These are phyloP conservation scores for Euzophera pinguis DNA, from an alignment of 2,888 invertebrate genomes.

Conservation along the genomic window DNA sequence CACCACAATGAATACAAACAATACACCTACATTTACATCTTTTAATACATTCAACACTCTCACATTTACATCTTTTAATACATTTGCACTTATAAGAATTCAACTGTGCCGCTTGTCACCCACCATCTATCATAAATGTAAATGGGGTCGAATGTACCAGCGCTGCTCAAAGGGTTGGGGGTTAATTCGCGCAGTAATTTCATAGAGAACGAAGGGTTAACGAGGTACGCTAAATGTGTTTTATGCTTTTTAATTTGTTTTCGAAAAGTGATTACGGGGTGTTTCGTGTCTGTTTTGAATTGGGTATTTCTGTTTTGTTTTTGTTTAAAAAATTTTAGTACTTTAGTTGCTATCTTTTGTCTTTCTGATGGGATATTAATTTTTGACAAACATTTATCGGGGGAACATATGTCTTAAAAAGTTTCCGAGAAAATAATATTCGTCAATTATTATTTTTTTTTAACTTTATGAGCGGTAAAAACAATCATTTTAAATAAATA, in stretches of 20 bases:
- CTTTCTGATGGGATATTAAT: no score
- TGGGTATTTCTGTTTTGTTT: no score
- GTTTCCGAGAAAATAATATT: no score
- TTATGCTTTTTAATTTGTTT: constrained; percentile 74
- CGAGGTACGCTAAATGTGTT: constrained; percentile 59
- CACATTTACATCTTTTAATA: constrained; percentile 19
- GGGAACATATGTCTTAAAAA: no score
- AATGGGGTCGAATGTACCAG: constrained; percentile 42
- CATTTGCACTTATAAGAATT: neutral
- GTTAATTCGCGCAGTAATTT: constrained; percentile 63
- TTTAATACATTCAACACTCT: constrained; percentile 13
- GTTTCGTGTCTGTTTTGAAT: constrained; percentile 1
- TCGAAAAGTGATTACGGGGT: constrained; percentile 34
- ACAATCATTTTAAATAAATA: no score
- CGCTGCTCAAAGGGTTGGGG: constrained; percentile 31
- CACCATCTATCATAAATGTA: constrained; percentile 52
- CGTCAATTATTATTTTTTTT: no score
- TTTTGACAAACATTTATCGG: no score
- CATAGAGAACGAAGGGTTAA: constrained; percentile 63
- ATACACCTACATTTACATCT: constrained; percentile 20
- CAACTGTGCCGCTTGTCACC: constrained; percentile 26
- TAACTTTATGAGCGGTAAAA: no score
- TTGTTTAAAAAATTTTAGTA: no score
- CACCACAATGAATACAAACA: neutral
- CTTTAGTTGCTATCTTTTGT: no score